Base-by-base conservation (phyloP, 2,113 vertebrate species). In the Hippocampus guttulatus region DNA sequence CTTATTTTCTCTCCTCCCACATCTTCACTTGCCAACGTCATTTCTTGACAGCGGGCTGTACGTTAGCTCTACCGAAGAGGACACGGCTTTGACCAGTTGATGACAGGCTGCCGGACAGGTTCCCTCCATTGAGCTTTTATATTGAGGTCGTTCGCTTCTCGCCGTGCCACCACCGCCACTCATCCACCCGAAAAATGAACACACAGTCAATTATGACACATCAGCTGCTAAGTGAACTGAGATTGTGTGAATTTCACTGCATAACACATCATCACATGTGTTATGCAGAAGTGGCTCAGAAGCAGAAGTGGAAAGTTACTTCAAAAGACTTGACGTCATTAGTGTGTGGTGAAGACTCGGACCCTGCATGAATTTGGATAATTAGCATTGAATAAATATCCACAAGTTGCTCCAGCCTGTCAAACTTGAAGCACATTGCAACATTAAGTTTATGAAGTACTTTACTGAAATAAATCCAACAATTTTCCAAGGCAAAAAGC, bases 251-350 rank as follows among this genome's bases (percentile, higher is more conserved):
- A 80, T 89, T 91, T 92, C 85, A 81, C 90, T 84, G 78, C 87
- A 85, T 89, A 80, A 77, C 91, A 88, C 91, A 88, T 92, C 91
- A 91, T 84, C 86, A 88, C 87, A 64, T 92, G n/a, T n/a, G n/a
- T n/a, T n/a, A n/a, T n/a, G n/a, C n/a, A n/a, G n/a, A n/a, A n/a
- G n/a, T 73, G 66, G 73, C 77, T 51, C 64, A 70, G 70, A 80
- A 81, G 77, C 55, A 70, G 67, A 67, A 82, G 83, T 63, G 67
- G 71, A 74, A 76, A 86, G 80, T 76, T 76, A 68, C 70, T 85
- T 69, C 66, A 75, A 73, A 84, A 54, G 78, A 86, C 77, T 84
- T 71, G 71, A 84, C 75, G 81, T 30, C 64, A 75, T 83, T 71
- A 45, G 55, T 73, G 60, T 16, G 67, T 79, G 79, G 71, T 80